phyloP scores from a whole-genome alignment of 2,888 invertebrate species.

The Melitaea athalia region DNA sequence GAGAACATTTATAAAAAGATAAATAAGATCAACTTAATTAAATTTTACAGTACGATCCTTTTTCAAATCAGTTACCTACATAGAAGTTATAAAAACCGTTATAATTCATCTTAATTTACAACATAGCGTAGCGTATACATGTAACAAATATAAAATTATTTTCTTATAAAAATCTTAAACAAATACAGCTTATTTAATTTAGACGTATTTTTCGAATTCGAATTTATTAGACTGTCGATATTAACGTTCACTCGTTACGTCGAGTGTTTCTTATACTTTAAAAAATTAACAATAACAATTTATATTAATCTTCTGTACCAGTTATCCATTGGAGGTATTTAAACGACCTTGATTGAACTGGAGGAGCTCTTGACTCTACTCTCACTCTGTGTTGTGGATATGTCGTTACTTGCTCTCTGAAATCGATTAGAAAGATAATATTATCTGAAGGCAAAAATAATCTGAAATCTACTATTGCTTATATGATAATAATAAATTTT shows the following conservation, averaged over 20 bases:
- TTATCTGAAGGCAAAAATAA: no score
- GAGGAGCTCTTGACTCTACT: slow-evolving; percentile 66
- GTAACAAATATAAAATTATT: no score
- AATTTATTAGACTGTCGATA: slow-evolving; percentile 20
- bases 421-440: slow-evolving; percentile 42
- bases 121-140: no score
- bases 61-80: not conserved
- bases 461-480: no score
- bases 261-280: slow-evolving; percentile 6
- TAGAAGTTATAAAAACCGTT: not conserved
- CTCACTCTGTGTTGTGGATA: slow-evolving; percentile 64
- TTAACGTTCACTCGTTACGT: slow-evolving; percentile 3
- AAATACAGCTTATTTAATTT: not conserved
- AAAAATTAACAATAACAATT: slow-evolving; percentile 19
- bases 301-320: slow-evolving; percentile 73
- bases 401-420: slow-evolving; percentile 71
- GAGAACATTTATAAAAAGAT: not conserved
- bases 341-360: slow-evolving; percentile 79
- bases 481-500: no score
- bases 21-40: not conserved
- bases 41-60: not conserved
- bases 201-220: slow-evolving; percentile 26
- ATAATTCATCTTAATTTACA: not conserved
- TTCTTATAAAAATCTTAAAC: not conserved
- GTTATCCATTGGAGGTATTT: slow-evolving; percentile 81